Conservation (phyloP, 2,797 vertebrate species). For the Chromis chromis region DNA sequence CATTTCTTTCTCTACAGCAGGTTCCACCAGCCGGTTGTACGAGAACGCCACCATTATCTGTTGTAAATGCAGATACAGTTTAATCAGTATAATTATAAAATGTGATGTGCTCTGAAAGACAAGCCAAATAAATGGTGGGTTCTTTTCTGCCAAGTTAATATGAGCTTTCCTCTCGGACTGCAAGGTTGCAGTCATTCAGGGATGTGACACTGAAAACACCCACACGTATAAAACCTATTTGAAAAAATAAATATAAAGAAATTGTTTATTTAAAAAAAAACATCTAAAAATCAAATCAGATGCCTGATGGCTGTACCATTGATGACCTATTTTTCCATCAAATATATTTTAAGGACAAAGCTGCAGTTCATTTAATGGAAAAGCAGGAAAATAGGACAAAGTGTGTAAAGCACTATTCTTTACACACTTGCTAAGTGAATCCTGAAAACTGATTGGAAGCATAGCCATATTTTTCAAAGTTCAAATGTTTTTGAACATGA, state of each 20-base stretch:
- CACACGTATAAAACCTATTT: not conserved
- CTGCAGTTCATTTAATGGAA: no score
- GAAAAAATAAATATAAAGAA: not conserved
- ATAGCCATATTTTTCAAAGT: no score
- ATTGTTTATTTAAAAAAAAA: no score
- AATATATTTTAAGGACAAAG: no score
- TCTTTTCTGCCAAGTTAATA: not conserved
- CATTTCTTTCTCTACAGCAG: conserved; percentile 59
- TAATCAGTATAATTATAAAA: not conserved
- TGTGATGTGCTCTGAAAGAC: not conserved
- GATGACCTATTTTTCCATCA: no score
- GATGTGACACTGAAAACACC: not conserved
- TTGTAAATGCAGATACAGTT: not conserved
- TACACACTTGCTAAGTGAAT: no score
- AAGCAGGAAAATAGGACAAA: no score
- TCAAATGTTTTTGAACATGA: no score
- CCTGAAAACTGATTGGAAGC: no score
- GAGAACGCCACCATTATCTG: conserved; percentile 87
- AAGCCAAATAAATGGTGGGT: not conserved
- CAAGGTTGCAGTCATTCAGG: not conserved
- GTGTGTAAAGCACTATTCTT: no score
- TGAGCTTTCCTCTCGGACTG: not conserved
- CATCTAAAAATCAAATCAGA: no score
- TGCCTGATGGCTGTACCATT: no score
- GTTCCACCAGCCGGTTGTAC: conserved; percentile 84